A percentile compares a stretch with the other conserved stretches of the same genome.
These are phyloP conservation scores for Hydrophis major DNA, from an alignment of 2,797 vertebrate species.

Conservation along the genomic window DNA sequence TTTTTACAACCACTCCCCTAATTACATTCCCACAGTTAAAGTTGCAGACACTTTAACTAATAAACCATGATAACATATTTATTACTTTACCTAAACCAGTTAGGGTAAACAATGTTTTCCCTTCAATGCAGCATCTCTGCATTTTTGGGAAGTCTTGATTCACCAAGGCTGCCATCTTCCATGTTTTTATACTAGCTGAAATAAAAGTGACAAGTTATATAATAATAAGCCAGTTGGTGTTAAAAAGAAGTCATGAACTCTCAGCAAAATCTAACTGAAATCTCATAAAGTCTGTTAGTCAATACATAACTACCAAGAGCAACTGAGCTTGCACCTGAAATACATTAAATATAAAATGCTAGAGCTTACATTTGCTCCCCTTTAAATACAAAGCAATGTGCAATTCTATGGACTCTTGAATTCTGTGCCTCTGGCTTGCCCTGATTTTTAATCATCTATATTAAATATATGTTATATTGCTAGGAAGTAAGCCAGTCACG, in stretches of 20 bases:
- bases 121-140: neutral
- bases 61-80: no score
- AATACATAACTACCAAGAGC: neutral
- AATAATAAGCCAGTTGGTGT: neutral
- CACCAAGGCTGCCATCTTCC: neutral
- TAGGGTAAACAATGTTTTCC: neutral
- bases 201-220: neutral
- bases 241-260: neutral
- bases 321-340: neutral
- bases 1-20: no score
- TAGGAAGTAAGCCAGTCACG: neutral
- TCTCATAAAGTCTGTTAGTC: neutral
- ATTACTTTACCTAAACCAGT: no score
- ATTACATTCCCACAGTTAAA: no score
- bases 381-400: neutral
- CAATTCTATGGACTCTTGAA: no score
- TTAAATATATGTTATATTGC: neutral
- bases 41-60: no score
- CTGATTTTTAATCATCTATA: neutral
- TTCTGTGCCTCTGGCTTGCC: neutral
- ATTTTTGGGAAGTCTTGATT: neutral
- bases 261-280: neutral
- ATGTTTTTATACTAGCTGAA: neutral
- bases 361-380: neutral
- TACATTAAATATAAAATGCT: neutral